Evolutionary conservation across 2,888 invertebrate species (phyloP), one percentile per base, ranked within the genome.

Genomic region (Sarcophaga subvicina): DNA sequence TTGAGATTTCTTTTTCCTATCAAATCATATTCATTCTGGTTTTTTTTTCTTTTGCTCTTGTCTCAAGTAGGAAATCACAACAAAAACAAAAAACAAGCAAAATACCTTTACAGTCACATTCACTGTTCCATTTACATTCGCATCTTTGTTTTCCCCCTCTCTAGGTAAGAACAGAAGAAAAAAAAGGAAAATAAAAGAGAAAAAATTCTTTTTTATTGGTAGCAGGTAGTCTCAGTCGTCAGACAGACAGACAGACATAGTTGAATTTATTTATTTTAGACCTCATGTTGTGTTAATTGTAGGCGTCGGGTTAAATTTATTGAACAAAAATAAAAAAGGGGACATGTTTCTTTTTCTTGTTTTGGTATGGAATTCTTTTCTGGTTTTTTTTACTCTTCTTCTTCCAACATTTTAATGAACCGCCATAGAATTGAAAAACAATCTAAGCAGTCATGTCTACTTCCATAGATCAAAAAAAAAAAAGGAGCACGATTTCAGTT

Each of bases 251-350:
- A 25, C 25, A 37, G 37, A 37, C 37, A 1, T 66, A 37, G n/a
- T 37, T 37, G 37, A 37, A 37, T 73, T 73, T 62, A 45, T 22
- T 77, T 77, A 60, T 69, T 69, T 77, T 37, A 77, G 45, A 77
- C 59, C 69, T 77, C 77, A 27, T 69, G 60, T 75, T 67, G 77
- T 17, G 60, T 77, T 69, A 77, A 69, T 77, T 77, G 77, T 69
- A 67, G 69, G 77, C 37, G 69, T 60, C 60, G 62, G 73, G 45
- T 63, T 37, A 37, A 37, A 37, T 10, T 37, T 37, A 37, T 37
- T 37, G 37, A 37, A 37, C 8, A 37, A 37, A 75, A 37, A 49
- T 63, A 62, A 66, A 76, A 37, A 76, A 64, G 66, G 76, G 49
- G 76, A 76, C 76, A 76, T 66, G 37, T 37, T 37, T 37, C 37